phyloP scores from a whole-genome alignment of 2,888 invertebrate genomes.

The Pollenia amentaria region DNA sequence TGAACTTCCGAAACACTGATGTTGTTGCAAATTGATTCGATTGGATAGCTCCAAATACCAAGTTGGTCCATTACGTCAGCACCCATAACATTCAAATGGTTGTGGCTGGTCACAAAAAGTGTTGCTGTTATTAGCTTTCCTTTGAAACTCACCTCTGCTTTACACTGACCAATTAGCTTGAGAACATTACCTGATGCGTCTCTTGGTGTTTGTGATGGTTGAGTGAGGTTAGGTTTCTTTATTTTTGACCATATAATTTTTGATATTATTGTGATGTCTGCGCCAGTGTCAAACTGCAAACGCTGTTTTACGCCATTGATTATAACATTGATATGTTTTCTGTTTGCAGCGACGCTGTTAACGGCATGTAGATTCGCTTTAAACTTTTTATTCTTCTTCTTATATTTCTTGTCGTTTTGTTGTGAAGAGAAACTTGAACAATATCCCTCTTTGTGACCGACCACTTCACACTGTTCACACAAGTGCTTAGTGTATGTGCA shows the following conservation, averaged over 20 bases:
- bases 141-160: constrained; percentile 13
- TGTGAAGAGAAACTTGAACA: constrained; percentile 44
- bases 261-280: constrained; percentile 60
- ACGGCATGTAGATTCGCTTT: constrained; percentile 1
- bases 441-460: constrained; percentile 65
- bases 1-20: constrained; percentile 23
- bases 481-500: constrained; percentile 58
- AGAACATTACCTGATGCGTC: constrained; percentile 44
- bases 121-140: constrained; percentile 22
- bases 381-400: constrained; percentile 3
- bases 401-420: too few species aligned
- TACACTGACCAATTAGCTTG: constrained; percentile 29
- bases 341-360: constrained; percentile 26
- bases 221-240: constrained; percentile 31
- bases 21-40: constrained; percentile 31
- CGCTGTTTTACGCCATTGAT: constrained; percentile 34
- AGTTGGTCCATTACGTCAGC: constrained; percentile 36
- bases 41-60: constrained; percentile 26
- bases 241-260: constrained; percentile 49
- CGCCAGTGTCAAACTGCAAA: constrained; percentile 55
- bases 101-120: background rate
- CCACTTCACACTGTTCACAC: constrained; percentile 45
- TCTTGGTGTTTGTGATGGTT: constrained; percentile 19
- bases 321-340: constrained; percentile 18
- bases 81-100: constrained; percentile 18